A percentile compares a stretch with the other conserved stretches of the same genome.
These are phyloP conservation scores for Aphelenchoides besseyi DNA, from an alignment of 1,140 invertebrate species.

Conservation along the genomic window DNA sequence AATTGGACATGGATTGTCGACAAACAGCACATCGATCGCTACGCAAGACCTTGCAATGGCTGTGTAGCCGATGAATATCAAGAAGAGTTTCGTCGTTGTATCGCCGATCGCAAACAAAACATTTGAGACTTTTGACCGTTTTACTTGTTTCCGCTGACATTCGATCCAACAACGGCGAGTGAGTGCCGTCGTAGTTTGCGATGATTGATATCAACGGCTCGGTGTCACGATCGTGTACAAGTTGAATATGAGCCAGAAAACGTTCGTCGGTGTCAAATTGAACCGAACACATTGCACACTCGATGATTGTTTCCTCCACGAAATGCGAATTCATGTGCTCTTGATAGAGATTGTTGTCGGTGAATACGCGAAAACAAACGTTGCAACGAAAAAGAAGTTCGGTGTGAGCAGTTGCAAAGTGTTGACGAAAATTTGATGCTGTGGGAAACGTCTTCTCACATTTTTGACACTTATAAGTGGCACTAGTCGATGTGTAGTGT, in stretches of 20 bases:
- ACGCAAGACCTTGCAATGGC: conserved; percentile 46
- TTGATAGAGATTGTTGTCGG: conserved; percentile 16
- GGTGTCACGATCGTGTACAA: conserved; percentile 25
- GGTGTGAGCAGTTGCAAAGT: conserved; percentile 32
- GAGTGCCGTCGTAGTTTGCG: background rate
- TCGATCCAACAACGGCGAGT: background rate
- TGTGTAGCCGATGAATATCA: conserved; percentile 40
- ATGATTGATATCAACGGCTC: conserved; percentile 6
- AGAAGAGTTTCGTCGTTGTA: conserved; percentile 39
- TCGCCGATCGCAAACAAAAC: conserved; percentile 45
- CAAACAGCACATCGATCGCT: conserved; percentile 46
- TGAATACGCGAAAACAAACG: conserved; percentile 33
- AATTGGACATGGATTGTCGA: conserved; percentile 12
- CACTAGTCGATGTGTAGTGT: conserved; percentile 25
- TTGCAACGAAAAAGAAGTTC: conserved; percentile 29
- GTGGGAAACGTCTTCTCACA: conserved; percentile 35
- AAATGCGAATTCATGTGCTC: conserved; percentile 24
- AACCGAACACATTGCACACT: conserved; percentile 23
- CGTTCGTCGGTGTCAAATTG: conserved; percentile 16
- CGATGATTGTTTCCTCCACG: conserved; percentile 5
- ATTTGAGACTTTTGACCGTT: conserved; percentile 39
- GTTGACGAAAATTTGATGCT: conserved; percentile 27
- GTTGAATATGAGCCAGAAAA: conserved; percentile 22
- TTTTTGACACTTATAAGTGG: conserved; percentile 32
- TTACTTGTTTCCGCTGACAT: background rate